Percentiles rank a stretch among this genome's conserved stretches.
phyloP scores from a whole-genome alignment of 2,797 vertebrate genomes.

The Holocentrus rufus region DNA sequence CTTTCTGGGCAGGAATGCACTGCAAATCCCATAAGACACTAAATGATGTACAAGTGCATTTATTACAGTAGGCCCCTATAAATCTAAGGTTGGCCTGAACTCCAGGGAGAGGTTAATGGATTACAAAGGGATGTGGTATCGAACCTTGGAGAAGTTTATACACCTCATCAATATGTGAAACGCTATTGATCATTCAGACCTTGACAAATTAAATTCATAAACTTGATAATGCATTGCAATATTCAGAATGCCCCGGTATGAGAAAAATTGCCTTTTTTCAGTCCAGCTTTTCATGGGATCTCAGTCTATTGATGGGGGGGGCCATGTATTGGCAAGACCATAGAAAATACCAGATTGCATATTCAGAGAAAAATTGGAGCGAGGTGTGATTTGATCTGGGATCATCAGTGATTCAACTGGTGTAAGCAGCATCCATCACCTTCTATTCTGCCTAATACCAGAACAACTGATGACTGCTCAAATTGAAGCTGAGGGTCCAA shows the following conservation, averaged over 20 bases:
- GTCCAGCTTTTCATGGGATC: slow-evolving; percentile 31
- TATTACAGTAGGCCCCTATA: slow-evolving; percentile 86
- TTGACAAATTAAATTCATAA: slow-evolving; percentile 87
- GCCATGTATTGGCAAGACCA: slow-evolving; percentile 50
- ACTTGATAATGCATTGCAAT: slow-evolving; percentile 80
- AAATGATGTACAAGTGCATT: slow-evolving; percentile 89
- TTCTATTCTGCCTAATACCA: not conserved
- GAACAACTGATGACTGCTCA: not conserved
- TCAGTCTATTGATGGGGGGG: slow-evolving; percentile 60
- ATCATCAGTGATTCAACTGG: slow-evolving; percentile 2
- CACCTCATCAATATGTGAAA: slow-evolving; percentile 87
- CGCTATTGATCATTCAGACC: slow-evolving; percentile 84
- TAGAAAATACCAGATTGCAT: slow-evolving; percentile 52
- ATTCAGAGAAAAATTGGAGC: slow-evolving; percentile 42
- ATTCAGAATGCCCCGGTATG: slow-evolving; percentile 67
- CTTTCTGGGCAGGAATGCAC: slow-evolving; percentile 77
- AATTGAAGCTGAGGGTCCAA: slow-evolving; percentile 2
- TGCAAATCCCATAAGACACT: slow-evolving; percentile 84
- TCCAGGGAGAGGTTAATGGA: slow-evolving; percentile 90
- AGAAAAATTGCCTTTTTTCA: slow-evolving; percentile 57
- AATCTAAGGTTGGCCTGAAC: slow-evolving; percentile 87
- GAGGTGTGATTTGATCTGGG: slow-evolving; percentile 22
- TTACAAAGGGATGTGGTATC: slow-evolving; percentile 88
- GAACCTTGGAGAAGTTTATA: slow-evolving; percentile 87
- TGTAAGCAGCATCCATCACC: not conserved